phyloP scores from a whole-genome alignment of 2,888 invertebrate species.

The Epirrita christyi region DNA sequence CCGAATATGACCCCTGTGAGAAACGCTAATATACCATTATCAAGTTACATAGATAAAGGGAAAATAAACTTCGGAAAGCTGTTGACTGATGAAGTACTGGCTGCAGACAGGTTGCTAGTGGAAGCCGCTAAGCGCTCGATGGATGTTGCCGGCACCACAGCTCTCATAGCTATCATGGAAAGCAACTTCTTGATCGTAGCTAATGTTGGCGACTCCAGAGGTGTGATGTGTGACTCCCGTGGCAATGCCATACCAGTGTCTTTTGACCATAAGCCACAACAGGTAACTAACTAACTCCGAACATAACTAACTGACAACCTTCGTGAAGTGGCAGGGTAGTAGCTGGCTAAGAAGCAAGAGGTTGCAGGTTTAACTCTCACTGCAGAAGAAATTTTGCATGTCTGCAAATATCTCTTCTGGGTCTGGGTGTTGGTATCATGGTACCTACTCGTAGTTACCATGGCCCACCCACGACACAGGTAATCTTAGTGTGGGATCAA shows the following conservation, averaged over 20 bases:
- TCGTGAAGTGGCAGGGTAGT: too few species aligned
- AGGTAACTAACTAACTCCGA: slow-evolving; percentile 85
- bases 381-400: too few species aligned
- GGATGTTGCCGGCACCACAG: slow-evolving; percentile 95
- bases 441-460: too few species aligned
- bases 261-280: slow-evolving; percentile 98
- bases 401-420: too few species aligned
- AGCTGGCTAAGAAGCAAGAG: too few species aligned
- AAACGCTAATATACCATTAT: slow-evolving; percentile 76
- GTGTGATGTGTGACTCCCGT: slow-evolving; percentile 96
- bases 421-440: too few species aligned
- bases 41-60: slow-evolving; percentile 89
- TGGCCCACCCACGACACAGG: too few species aligned
- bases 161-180: slow-evolving; percentile 94
- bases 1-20: slow-evolving; percentile 74
- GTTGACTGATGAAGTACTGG: slow-evolving; percentile 93
- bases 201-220: slow-evolving; percentile 98
- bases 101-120: slow-evolving; percentile 92
- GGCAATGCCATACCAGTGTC: slow-evolving; percentile 96
- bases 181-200: slow-evolving; percentile 94
- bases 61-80: slow-evolving; percentile 92
- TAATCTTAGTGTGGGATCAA: too few species aligned
- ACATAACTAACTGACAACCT: too few species aligned
- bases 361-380: too few species aligned
- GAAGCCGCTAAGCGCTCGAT: slow-evolving; percentile 92